phyloP scores from a whole-genome alignment of 2,888 invertebrate species.

The Aromia moschata region DNA sequence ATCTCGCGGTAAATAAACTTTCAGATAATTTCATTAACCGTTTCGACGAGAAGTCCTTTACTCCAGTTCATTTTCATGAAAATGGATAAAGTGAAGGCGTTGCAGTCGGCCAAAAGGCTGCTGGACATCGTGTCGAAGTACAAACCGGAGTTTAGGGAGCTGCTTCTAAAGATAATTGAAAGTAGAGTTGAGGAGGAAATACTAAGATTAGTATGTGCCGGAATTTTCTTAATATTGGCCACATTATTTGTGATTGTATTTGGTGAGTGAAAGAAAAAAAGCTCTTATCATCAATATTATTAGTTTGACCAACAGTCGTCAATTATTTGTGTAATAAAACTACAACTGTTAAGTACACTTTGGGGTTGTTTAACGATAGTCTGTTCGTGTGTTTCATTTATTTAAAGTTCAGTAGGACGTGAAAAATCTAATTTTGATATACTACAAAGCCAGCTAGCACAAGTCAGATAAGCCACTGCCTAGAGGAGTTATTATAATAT shows the following conservation, averaged over 20 bases:
- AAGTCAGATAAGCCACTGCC: too few relatives aligned
- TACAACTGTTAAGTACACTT: too few relatives aligned
- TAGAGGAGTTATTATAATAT: too few relatives aligned
- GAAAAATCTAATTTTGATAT: too few relatives aligned
- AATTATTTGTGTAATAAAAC: too few relatives aligned
- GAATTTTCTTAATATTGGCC: not conserved
- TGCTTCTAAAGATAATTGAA: constrained; percentile 4
- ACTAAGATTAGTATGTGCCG: constrained; percentile 6
- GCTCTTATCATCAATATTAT: too few relatives aligned
- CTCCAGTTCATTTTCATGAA: not conserved
- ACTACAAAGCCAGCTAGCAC: too few relatives aligned
- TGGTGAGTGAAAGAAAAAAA: constrained; percentile 11
- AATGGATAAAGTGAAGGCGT: constrained; percentile 4
- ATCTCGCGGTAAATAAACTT: constrained; percentile 14
- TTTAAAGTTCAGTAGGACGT: too few relatives aligned
- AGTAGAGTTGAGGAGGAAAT: constrained; percentile 4
- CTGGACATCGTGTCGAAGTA: not conserved
- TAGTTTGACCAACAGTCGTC: too few relatives aligned
- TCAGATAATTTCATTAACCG: constrained; percentile 13
- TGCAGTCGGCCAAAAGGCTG: not conserved
- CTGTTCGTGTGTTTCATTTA: too few relatives aligned
- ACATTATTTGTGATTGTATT: constrained; percentile 6
- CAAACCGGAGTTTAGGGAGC: not conserved
- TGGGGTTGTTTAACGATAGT: too few relatives aligned
- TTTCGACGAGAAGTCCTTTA: not conserved